Percentiles rank a stretch among this genome's conserved stretches.
phyloP scores from a whole-genome alignment of 2,797 vertebrate species.

The Pseudomugil tenellus region DNA sequence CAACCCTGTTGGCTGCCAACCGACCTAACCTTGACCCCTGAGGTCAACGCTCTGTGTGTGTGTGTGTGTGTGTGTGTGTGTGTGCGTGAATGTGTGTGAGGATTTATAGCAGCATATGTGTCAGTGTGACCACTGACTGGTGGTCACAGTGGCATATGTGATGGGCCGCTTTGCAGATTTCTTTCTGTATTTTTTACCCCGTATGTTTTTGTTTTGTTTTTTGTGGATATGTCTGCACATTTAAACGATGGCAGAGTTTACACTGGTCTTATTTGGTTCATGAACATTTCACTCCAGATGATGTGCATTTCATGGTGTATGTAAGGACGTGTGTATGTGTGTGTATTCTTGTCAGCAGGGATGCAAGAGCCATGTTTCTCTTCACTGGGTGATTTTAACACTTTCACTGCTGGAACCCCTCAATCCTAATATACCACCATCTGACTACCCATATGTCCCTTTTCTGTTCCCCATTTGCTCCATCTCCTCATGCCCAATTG shows the following conservation, averaged over 20 bases:
- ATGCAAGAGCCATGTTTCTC: constrained; percentile 47
- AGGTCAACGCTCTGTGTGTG: constrained; percentile 59
- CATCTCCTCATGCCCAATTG: background rate
- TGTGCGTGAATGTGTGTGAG: constrained; percentile 36
- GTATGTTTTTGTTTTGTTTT: background rate
- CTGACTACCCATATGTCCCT: constrained; percentile 70
- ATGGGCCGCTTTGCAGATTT: constrained; percentile 30
- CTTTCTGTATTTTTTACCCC: constrained; percentile 8
- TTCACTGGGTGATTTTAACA: constrained; percentile 74
- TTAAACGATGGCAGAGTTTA: background rate
- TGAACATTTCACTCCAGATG: background rate
- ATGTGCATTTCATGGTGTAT: constrained; percentile 12
- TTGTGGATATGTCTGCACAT: background rate
- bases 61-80: constrained; percentile 35
- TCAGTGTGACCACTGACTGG: constrained; percentile 49
- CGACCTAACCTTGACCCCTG: constrained; percentile 73
- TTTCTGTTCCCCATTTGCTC: constrained; percentile 12
- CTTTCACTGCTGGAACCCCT: constrained; percentile 73
- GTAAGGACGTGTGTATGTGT: constrained; percentile 39
- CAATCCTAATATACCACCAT: constrained; percentile 72
- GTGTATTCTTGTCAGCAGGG: constrained; percentile 58
- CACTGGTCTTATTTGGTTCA: background rate
- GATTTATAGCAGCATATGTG: constrained; percentile 71
- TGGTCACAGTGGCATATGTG: constrained; percentile 64
- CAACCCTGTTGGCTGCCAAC: constrained; percentile 63